These are phyloP conservation scores for Pagrus major DNA, from an alignment of 2,113 vertebrate species.

Conservation along the genomic window DNA sequence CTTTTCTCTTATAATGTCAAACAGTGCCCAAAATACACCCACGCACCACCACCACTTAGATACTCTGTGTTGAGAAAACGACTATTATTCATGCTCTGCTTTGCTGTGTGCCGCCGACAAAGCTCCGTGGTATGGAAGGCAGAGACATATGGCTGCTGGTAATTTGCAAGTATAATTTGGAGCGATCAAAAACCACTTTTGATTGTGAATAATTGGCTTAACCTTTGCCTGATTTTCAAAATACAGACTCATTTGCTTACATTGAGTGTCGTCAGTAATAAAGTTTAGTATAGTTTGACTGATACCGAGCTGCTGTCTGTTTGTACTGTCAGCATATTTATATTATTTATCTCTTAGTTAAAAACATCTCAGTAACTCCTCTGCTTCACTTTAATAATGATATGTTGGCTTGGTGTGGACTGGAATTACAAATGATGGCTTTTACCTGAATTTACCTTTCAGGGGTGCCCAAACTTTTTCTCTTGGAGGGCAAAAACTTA, in stretches of 20 bases:
- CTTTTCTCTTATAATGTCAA: conserved; percentile 71
- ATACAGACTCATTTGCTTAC: conserved; percentile 3
- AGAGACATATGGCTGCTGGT: conserved; percentile 9
- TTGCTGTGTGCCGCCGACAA: conserved; percentile 34
- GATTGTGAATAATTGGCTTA: conserved; percentile 35
- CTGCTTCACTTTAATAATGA: background rate
- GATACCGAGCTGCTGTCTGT: background rate
- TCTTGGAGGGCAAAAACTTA: too few species aligned
- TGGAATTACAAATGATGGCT: background rate
- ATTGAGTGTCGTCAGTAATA: background rate
- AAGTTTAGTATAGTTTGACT: conserved; percentile 20
- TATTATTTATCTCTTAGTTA: background rate
- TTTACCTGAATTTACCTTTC: background rate
- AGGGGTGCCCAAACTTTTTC: too few species aligned
- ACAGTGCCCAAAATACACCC: conserved; percentile 72
- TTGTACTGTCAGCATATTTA: background rate
- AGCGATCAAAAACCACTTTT: conserved; percentile 29
- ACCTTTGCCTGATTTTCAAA: conserved; percentile 27
- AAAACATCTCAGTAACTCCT: background rate
- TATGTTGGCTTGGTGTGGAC: background rate
- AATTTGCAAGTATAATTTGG: conserved; percentile 42
- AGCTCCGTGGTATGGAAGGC: conserved; percentile 13
- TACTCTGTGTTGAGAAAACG: conserved; percentile 61
- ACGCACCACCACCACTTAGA: conserved; percentile 64
- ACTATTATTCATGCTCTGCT: conserved; percentile 64